These are phyloP conservation scores for Enteromius unitaeniatus DNA, from an alignment of 2,797 vertebrate genomes.

Conservation along the genomic window DNA sequence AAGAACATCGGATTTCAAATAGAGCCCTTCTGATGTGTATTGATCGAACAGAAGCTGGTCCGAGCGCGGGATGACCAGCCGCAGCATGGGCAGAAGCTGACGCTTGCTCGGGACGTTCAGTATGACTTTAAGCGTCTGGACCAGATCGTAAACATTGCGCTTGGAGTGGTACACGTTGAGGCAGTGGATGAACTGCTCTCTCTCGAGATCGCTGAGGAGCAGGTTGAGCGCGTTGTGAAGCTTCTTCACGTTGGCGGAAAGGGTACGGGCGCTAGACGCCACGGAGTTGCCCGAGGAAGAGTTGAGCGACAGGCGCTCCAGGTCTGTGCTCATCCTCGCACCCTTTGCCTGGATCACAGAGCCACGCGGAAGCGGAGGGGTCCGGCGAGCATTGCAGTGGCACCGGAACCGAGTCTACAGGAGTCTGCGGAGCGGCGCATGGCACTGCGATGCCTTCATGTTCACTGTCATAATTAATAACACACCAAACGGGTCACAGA, in stretches of 20 bases:
- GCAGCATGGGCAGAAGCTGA: conserved; percentile 93
- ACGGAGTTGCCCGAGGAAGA: conserved; percentile 80
- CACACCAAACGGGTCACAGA: conserved; percentile 54
- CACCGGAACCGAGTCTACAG: conserved; percentile 51
- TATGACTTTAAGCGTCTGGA: conserved; percentile 91
- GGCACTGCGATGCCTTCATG: conserved; percentile 67
- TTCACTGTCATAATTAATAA: conserved; percentile 52
- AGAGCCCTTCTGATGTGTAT: conserved; percentile 94
- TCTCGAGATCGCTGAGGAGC: conserved; percentile 90
- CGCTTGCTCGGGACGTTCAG: conserved; percentile 90
- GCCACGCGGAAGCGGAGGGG: conserved; percentile 64
- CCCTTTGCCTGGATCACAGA: conserved; percentile 62
- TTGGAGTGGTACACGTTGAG: conserved; percentile 95
- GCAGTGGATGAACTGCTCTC: conserved; percentile 96
- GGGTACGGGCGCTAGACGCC: conserved; percentile 84
- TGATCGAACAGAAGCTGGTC: conserved; percentile 98
- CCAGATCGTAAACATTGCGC: conserved; percentile 96
- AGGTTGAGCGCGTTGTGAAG: conserved; percentile 93
- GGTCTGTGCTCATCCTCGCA: conserved; percentile 84
- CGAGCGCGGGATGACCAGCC: conserved; percentile 93
- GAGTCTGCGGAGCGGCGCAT: conserved; percentile 57
- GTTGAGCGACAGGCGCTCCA: conserved; percentile 86
- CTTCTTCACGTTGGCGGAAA: conserved; percentile 92
- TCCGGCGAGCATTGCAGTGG: conserved; percentile 61
- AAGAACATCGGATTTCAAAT: conserved; percentile 80